Base-by-base conservation (phyloP, 2,888 invertebrate genomes). In the Conistra vaccinii region DNA sequence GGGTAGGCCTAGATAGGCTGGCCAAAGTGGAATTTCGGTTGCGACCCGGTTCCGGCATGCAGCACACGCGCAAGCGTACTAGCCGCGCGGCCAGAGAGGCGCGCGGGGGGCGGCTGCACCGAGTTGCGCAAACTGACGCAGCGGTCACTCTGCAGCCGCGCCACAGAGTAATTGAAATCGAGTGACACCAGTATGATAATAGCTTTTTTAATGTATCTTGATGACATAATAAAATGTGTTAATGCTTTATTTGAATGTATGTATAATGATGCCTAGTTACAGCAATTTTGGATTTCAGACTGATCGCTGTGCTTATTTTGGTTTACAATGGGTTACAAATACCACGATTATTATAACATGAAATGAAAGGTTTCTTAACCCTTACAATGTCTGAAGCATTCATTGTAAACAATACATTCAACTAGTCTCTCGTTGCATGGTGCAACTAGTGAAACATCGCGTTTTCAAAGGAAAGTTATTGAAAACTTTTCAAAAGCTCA, bases 11-110 rank as follows among this genome's bases (percentile, higher is more conserved):
- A 75, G 78, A 81, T 91, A 89, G 23, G 87, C 69, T 92, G 93
- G 95, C 51, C 79, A 84, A 80, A 84, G 87, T 89, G 89, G 92
- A 92, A 94, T 95, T 95, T 95, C 91, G 95, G 95, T 92, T 94
- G 93, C 95, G 96, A 95, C 96, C 96, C 92, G 95, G 94, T 96
- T 96, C 95, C 94, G 95, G 94, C 94, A 93, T 96, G 96, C 96
- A 95, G 92, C 91, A 93, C 93, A 93, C 95, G 96, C 96, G 96
- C 96, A 96, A 89, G 96, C 96, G 96, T 94, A 94, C 88, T 92
- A 90, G 88, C 66, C 65, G 89, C 75, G 88, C 88, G 86, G 85
- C 75, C 85, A 85, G 90, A 86, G 90, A 89, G 91, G 91, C 87
- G 89, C 89, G 89, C 85, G 86, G 86, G 88, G 90, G 90, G 91